Evolutionary conservation across 2,113 vertebrate species (phyloP), one percentile per base, ranked within the genome.

Genomic region (Menidia beryllina): DNA sequence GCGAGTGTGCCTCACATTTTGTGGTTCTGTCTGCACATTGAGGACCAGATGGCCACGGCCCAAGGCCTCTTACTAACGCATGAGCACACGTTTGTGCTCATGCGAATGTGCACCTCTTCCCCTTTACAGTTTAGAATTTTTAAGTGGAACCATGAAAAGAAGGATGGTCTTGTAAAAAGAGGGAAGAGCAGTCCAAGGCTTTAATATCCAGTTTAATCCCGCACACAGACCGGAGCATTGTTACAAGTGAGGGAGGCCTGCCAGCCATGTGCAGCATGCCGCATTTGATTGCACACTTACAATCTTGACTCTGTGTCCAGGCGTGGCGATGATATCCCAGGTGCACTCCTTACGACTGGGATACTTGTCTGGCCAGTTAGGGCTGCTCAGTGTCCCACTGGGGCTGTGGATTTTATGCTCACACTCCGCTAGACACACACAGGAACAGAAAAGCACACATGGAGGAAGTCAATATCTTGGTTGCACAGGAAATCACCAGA

Each of bases 281-380:
- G 48, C 17, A 27, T 52, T 58, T 57, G 30, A 56, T 8, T 54
- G 36, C 66, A 24, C 74, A 96, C 97, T 96, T 91, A 99, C 97
- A 75, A 99, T 87, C 90, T 95, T 98, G 81, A 99, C 91, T 43
- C 97, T 91, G 89, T 99, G 97, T 17, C 98, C 98, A 0, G 97
- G 96, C 9, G 95, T 97, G 63, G 96, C 93, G 10, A 89, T 95
- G 93, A 99, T 96, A 89, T 96, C 95, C 98, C 98, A 99, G 0
- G 95, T 98, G 86, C 98, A 99, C 89, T 98, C 97, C 81, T 99
- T 99, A 75, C 98, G 94, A 82, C 97, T 99, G 54, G 98, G 98
- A 76, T 99, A 99, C 78, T 98, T 98, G 92, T 99, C 96, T 0
- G 98, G 97, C 98, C 97, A 99, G 92, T 99, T 99, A 36, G 98